Evolutionary conservation across 2,113 vertebrate species (phyloP).

Genomic region (Erinaceus europaeus): DNA sequence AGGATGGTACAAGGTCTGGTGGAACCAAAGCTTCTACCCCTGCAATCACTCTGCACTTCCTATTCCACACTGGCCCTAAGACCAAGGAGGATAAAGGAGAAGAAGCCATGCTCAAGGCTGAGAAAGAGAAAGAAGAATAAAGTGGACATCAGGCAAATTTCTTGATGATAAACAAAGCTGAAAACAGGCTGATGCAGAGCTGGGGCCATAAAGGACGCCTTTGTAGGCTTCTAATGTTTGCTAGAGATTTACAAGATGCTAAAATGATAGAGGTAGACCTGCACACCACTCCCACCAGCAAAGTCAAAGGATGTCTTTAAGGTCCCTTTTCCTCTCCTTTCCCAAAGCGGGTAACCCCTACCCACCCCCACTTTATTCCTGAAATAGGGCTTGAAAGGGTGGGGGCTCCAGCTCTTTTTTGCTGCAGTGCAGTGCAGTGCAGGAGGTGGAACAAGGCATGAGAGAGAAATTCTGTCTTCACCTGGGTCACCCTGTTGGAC

Average conservation of each 20-base stretch:
- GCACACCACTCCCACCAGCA: too few species aligned
- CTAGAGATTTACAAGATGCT: too few species aligned
- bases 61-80: background rate
- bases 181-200: background rate
- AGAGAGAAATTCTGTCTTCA: background rate
- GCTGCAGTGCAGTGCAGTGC: constrained; percentile 66
- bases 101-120: background rate
- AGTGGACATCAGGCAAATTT: background rate
- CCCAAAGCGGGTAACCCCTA: background rate
- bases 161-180: background rate
- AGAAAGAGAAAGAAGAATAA: background rate
- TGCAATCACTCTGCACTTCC: background rate
- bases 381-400: background rate
- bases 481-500: background rate
- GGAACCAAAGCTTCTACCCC: background rate
- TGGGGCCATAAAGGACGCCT: background rate
- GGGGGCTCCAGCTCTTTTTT: constrained; percentile 23
- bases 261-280: too few species aligned
- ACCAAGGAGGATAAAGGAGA: background rate
- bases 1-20: background rate
- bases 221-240: too few species aligned
- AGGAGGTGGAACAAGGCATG: constrained; percentile 30
- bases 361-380: background rate
- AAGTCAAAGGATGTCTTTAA: too few species aligned
- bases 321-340: background rate